Evolutionary conservation across 2,797 vertebrate genomes (phyloP).

Genomic region (Varecia variegata): DNA sequence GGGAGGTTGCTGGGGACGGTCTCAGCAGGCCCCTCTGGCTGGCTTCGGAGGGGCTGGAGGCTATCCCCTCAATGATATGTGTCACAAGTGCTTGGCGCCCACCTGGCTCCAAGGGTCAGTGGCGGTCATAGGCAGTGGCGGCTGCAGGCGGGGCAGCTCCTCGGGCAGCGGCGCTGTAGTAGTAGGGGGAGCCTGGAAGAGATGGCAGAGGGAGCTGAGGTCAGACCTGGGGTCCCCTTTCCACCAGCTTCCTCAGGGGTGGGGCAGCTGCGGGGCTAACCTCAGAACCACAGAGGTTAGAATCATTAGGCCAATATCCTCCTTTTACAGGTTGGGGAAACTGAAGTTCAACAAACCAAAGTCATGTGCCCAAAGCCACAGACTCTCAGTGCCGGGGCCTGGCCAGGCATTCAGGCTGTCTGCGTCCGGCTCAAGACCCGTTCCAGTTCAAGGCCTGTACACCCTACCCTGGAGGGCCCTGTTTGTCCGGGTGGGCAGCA

Average conservation of each 20-base stretch:
- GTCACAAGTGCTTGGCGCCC: slow-evolving; percentile 66
- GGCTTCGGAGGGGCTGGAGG: slow-evolving; percentile 9
- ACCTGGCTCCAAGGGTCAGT: slow-evolving; percentile 87
- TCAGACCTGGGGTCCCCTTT: not conserved
- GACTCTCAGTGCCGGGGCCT: not conserved
- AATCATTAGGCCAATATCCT: not conserved
- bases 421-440: not conserved
- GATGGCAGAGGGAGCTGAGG: not conserved
- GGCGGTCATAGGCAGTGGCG: slow-evolving; percentile 94
- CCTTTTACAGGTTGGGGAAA: not conserved
- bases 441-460: not conserved
- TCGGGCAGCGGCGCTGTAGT: slow-evolving; percentile 95
- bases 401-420: not conserved
- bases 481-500: not conserved
- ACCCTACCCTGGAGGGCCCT: fast-evolving
- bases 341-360: not conserved
- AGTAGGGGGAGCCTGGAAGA: slow-evolving; percentile 94
- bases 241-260: not conserved
- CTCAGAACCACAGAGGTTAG: not conserved
- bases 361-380: not conserved
- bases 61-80: slow-evolving; percentile 57
- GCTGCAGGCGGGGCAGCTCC: slow-evolving; percentile 92
- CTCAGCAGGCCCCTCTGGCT: slow-evolving; percentile 12
- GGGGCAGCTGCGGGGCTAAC: no score
- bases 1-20: not conserved